Percentiles rank a stretch among this genome's conserved stretches.
Evolutionary conservation across 2,797 vertebrate species (phyloP).

Genomic region (Sebastes vulpes): DNA sequence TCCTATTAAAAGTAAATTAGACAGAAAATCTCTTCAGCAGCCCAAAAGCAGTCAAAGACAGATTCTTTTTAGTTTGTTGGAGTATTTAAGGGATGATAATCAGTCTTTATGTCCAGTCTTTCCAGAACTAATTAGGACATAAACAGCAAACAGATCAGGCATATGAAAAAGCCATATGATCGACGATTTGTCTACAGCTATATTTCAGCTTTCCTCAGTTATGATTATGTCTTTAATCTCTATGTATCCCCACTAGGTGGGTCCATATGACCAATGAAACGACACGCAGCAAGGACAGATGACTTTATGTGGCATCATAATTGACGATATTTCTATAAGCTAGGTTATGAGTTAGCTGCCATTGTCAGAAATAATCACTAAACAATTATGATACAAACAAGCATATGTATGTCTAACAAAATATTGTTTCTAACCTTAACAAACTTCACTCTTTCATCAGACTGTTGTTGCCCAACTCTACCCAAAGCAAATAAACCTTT

Average conservation of each 20-base stretch:
- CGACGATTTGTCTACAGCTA: background rate
- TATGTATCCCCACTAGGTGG: background rate
- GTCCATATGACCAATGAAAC: background rate
- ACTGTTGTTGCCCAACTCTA: background rate
- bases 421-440: too few relatives aligned
- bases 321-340: background rate
- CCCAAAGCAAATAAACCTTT: background rate
- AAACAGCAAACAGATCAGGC: slow-evolving; percentile 34
- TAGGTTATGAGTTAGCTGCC: background rate
- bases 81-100: slow-evolving; percentile 34
- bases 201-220: background rate
- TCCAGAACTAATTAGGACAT: slow-evolving; percentile 36
- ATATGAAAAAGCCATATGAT: slow-evolving; percentile 6
- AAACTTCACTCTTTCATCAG: too few relatives aligned
- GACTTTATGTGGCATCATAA: background rate
- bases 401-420: too few relatives aligned
- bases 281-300: background rate
- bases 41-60: slow-evolving; percentile 44
- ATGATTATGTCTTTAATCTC: background rate
- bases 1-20: slow-evolving; percentile 71
- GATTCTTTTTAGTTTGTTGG: slow-evolving; percentile 29
- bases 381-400: too few relatives aligned
- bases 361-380: background rate
- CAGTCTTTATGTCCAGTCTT: slow-evolving; percentile 13
- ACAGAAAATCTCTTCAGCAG: slow-evolving; percentile 73